A percentile compares a stretch with the other conserved stretches of the same genome.
phyloP scores from a whole-genome alignment of 2,113 vertebrate species.

The Archilochus colubris region DNA sequence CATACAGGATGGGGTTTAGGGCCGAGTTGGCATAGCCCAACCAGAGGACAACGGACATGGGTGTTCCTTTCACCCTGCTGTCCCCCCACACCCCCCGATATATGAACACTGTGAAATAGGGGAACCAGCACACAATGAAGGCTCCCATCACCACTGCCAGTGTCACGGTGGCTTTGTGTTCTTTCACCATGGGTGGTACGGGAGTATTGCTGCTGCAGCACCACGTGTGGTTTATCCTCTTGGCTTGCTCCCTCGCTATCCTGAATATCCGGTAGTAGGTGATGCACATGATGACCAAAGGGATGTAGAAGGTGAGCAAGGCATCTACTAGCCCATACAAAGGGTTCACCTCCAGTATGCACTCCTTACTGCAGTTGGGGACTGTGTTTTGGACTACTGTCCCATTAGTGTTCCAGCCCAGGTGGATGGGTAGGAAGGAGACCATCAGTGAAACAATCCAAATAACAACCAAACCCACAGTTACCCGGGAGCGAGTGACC shows the following conservation, averaged over 20 bases:
- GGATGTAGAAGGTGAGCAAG: constrained; percentile 91
- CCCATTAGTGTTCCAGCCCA: constrained; percentile 92
- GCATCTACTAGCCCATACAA: constrained; percentile 87
- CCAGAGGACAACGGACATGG: constrained; percentile 82
- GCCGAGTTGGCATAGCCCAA: constrained; percentile 94
- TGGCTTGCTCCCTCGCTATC: constrained; percentile 91
- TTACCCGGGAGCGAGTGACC: constrained; percentile 82
- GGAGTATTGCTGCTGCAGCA: constrained; percentile 68
- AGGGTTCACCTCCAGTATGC: constrained; percentile 86
- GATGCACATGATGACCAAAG: constrained; percentile 90
- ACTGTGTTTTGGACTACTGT: constrained; percentile 79
- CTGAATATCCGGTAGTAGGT: constrained; percentile 90
- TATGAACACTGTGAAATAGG: constrained; percentile 89
- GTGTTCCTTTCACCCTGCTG: constrained; percentile 28
- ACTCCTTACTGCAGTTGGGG: constrained; percentile 51
- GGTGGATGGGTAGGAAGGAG: constrained; percentile 93
- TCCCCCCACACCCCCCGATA: constrained; percentile 80
- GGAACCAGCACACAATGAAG: constrained; percentile 93
- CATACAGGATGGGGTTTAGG: constrained; percentile 92
- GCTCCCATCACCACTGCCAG: constrained; percentile 90
- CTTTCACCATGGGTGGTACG: constrained; percentile 73
- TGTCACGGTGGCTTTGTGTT: constrained; percentile 93
- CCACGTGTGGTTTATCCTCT: constrained; percentile 80
- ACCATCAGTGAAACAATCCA: constrained; percentile 90
- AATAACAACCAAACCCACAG: constrained; percentile 80